A percentile compares a stretch with the other conserved stretches of the same genome.
phyloP scores from a whole-genome alignment of 2,797 vertebrate species.

The Crenichthys baileyi region DNA sequence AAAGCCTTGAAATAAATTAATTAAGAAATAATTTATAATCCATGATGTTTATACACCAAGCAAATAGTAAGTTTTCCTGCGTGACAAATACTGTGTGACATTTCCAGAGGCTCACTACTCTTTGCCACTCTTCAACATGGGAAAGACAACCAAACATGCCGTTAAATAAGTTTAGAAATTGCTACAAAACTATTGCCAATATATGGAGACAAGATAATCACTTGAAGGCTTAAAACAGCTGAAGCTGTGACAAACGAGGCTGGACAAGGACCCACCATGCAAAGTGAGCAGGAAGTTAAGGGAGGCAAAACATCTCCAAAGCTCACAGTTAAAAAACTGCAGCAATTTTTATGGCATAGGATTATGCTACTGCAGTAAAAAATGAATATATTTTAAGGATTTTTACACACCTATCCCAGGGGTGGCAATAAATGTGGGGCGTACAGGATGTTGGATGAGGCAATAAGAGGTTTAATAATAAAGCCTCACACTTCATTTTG shows the following conservation, averaged over 20 bases:
- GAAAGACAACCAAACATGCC: background rate
- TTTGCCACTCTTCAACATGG: background rate
- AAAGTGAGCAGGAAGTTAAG: background rate
- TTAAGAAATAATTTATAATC: too few species aligned
- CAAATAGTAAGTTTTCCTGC: too few species aligned
- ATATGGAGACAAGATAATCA: background rate
- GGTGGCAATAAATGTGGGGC: background rate
- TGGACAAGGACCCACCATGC: background rate
- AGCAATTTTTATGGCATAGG: background rate
- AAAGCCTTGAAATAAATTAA: too few species aligned
- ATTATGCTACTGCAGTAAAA: background rate
- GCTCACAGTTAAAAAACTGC: background rate
- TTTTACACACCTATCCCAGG: background rate
- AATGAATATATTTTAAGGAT: background rate
- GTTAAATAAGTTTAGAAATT: background rate
- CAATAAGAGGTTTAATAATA: constrained; percentile 15
- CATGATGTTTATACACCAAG: too few species aligned
- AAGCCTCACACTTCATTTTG: constrained; percentile 13
- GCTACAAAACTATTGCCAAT: background rate
- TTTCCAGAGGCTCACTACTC: too few species aligned
- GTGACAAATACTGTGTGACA: too few species aligned
- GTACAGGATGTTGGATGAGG: background rate
- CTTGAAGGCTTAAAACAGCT: background rate
- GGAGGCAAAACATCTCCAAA: background rate
- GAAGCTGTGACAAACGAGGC: too few species aligned